phyloP scores from a whole-genome alignment of 2,888 invertebrate genomes.

The Deilephila elpenor region DNA sequence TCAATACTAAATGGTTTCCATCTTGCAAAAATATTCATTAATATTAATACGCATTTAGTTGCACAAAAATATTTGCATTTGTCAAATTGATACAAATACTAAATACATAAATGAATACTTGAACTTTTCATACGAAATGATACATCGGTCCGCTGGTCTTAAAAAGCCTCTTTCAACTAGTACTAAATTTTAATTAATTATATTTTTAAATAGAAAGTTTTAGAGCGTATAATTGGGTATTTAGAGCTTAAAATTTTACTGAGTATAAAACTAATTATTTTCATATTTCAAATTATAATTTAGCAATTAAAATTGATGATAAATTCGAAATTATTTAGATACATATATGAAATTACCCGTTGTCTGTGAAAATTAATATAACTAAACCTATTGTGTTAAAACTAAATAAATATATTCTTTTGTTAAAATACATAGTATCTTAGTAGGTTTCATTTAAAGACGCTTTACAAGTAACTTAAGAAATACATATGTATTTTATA shows the following conservation, averaged over 20 bases:
- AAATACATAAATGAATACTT: neutral
- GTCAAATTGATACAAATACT: neutral
- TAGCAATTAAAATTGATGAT: too few relatives aligned
- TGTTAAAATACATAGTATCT: too few relatives aligned
- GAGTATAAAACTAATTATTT: neutral
- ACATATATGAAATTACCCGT: too few relatives aligned
- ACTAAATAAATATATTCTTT: too few relatives aligned
- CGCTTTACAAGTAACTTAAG: too few relatives aligned
- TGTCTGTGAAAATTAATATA: too few relatives aligned
- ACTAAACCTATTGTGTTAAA: too few relatives aligned
- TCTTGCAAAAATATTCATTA: neutral
- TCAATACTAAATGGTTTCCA: neutral
- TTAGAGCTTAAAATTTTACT: neutral
- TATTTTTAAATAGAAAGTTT: neutral
- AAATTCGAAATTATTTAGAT: too few relatives aligned
- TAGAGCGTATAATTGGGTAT: neutral
- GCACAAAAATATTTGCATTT: neutral
- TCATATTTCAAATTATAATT: neutral
- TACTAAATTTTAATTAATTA: neutral
- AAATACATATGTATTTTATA: too few relatives aligned
- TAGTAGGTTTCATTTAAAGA: too few relatives aligned
- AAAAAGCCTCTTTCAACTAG: neutral
- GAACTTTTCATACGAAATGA: neutral
- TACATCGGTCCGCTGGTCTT: neutral
- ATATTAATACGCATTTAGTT: conserved; percentile 7